Conservation (phyloP, 2,888 invertebrate species). For the Andrena praecox region DNA sequence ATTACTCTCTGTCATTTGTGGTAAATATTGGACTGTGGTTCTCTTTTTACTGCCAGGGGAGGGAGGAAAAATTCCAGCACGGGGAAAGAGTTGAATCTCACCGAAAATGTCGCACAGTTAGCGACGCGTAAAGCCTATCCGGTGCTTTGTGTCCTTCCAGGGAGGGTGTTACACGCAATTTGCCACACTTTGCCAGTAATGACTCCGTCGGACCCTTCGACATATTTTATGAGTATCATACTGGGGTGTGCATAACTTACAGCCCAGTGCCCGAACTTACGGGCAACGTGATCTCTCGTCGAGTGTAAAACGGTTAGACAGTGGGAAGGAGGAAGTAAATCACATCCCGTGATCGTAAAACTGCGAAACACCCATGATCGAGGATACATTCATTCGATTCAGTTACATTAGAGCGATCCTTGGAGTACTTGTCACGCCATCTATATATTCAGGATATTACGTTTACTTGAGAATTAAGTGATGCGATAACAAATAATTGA, state of each 20-base stretch:
- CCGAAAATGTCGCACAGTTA: constrained; percentile 18
- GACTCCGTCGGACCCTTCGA: constrained; percentile 73
- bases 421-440: background rate
- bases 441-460: background rate
- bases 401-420: background rate
- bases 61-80: background rate
- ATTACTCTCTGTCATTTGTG: background rate
- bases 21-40: background rate
- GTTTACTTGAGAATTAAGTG: background rate
- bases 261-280: constrained; percentile 71
- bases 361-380: constrained; percentile 6
- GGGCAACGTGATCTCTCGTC: constrained; percentile 40
- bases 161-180: constrained; percentile 82
- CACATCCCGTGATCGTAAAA: constrained; percentile 55
- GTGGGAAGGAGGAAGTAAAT: constrained; percentile 33
- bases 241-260: constrained; percentile 77
- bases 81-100: constrained; percentile 41
- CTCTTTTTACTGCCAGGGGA: background rate
- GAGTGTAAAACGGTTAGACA: constrained; percentile 42
- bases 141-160: constrained; percentile 41
- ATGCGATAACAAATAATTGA: background rate
- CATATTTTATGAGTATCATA: constrained; percentile 76
- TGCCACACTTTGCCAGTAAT: constrained; percentile 79
- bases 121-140: constrained; percentile 42
- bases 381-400: constrained; percentile 19